Conservation (phyloP, 2,113 vertebrate genomes). For the Malurus elegans region DNA sequence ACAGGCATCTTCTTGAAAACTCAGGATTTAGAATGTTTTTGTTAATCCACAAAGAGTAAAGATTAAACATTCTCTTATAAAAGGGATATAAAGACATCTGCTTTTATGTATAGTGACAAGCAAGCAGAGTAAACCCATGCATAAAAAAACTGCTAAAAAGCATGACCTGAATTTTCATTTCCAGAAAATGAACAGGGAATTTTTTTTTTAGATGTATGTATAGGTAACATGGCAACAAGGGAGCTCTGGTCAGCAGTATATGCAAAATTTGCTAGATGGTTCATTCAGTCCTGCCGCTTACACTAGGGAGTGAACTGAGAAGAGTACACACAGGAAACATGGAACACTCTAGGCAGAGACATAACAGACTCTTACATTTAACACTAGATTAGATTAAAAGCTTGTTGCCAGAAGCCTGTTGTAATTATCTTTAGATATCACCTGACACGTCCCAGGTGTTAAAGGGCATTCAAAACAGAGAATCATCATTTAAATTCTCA, state of each 20-base stretch:
- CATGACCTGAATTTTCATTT: background rate
- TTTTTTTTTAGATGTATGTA: background rate
- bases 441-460: background rate
- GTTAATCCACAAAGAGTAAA: background rate
- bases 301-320: background rate
- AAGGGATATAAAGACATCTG: background rate
- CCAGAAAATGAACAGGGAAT: background rate
- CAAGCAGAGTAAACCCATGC: background rate
- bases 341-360: background rate
- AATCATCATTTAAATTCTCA: background rate
- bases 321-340: fast-evolving
- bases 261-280: background rate
- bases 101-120: background rate
- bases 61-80: background rate
- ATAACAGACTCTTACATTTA: background rate
- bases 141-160: background rate
- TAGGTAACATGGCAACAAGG: background rate
- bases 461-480: background rate
- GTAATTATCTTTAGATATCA: background rate
- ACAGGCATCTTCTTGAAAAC: background rate
- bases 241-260: background rate
- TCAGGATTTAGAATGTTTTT: background rate
- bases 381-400: background rate
- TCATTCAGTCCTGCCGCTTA: background rate
- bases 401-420: background rate